Base-by-base conservation (phyloP, 2,888 invertebrate genomes). In the Tenodera sinensis region DNA sequence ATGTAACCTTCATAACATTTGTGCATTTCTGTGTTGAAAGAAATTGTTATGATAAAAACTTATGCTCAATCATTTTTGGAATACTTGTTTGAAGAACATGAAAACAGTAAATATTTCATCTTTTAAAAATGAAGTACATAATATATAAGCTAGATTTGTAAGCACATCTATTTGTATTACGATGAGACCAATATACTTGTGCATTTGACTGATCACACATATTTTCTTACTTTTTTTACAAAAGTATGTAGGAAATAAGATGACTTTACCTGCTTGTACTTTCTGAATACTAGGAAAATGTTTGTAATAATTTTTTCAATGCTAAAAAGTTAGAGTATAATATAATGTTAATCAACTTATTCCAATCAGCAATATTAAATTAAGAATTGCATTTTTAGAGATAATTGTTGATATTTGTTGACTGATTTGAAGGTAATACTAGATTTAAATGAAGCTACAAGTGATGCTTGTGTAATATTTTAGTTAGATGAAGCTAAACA, bases 151-250 rank as follows among this genome's bases (percentile, higher is more conserved):
- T 47, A 54, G 28, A 85, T 83, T 87, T 28, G 25, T 82, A 83
- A 81, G 28, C 30, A 27, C 34, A 87, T 27, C 42, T 54, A 25
- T 25, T 71, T 83, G 87, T 47, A 34, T 87, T 87, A 30, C 83
- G 34, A 87, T 25, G 83, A 87, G 87, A 83, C 87, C 87, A 87
- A 83, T 87, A 27, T 87, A 87, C 81, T 82, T 82, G 34, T 87
- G 83, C 30, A 87, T 87, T 27, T 87, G 87, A 87, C 87, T 87
- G 87, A 87, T 87, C 82, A 87, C 87, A 71, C 15, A 87, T 87
- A 87, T 87, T 87, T 87, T 87, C 87, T 83, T 87, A 87, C 87
- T 86, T 87, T 87, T 87, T 87, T 87, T 87, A 87, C 42, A 87
- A 25, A 87, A 83, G 83, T 87, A 27, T 83, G 83, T 87, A 27